Base-by-base conservation (phyloP, 1,140 invertebrate species). In the Zaprionus taronus region DNA sequence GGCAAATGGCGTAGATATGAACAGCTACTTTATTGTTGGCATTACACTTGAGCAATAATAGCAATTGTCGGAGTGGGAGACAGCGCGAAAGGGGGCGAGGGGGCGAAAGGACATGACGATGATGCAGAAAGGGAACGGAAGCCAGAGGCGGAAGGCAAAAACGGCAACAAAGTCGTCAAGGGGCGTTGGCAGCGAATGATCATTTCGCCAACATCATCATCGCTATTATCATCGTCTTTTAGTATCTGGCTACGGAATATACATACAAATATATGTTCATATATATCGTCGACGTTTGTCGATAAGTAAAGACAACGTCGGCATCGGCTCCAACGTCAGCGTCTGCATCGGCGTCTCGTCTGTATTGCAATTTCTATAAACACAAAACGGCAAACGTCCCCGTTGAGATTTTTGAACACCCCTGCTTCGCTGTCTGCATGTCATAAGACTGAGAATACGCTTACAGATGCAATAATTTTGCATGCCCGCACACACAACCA, bases 1-100 rank as follows among this genome's bases (percentile, higher is more conserved):
- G 76, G 76, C 76, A 78, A 78, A 78, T 75, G 72, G 76, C 76
- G 72, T 70, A 78, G 76, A 78, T 78, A 75, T 78, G 76, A 78
- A 75, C 76, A 78, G 76, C 76, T 78, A 78, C 76, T 78, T 78
- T 78, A 78, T 78, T 75, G 76, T 78, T 78, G 66, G 76, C 76
- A 78, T 75, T 75, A 78, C 76, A 78, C 76, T 78, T 75, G 72
- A 78, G 76, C 72, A 78, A 70, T 78, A 78, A 78, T 75, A 75
- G 76, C 76, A 78, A 78, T 75, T 78, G 76, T 70, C 55, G 65
- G 55, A 63, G 72, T 22, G 20, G 71, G 26, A 58, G 65, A 68
- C 4, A 38, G 15, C 34, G 56, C 22, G 24, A 24, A 22, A 38
- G 34, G 4, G 20, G 7, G 1, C 5, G 38, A 15, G 24, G 17